Evolutionary conservation across 1,140 invertebrate species (phyloP).

Genomic region (Capitella teleta): DNA sequence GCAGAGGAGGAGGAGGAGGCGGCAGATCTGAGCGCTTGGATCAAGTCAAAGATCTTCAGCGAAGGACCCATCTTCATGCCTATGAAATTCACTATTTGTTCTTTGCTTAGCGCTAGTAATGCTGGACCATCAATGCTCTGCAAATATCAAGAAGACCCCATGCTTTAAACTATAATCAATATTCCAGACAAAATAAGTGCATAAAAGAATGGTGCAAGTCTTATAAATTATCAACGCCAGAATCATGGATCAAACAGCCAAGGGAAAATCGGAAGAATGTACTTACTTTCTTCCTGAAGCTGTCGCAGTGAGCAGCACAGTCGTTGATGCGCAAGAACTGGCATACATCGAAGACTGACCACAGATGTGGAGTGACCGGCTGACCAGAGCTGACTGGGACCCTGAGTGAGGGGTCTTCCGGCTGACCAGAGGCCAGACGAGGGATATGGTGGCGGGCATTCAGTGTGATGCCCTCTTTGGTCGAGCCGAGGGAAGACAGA

Average conservation of each 20-base stretch:
- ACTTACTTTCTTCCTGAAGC: constrained; percentile 61
- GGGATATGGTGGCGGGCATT: constrained; percentile 11
- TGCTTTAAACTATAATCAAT: too few species aligned
- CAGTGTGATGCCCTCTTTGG: too few species aligned
- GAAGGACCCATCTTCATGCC: constrained; percentile 89
- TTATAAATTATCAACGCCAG: too few species aligned
- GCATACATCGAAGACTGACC: constrained; percentile 72
- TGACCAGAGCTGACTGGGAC: constrained; percentile 10
- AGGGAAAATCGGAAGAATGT: too few species aligned
- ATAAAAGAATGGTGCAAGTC: too few species aligned
- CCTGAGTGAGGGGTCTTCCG: constrained; percentile 5
- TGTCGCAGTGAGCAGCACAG: constrained; percentile 75
- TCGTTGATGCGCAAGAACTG: constrained; percentile 80
- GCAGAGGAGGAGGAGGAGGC: too few species aligned
- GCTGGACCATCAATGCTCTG: constrained; percentile 67
- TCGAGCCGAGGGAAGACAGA: too few species aligned
- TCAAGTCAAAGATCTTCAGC: constrained; percentile 81
- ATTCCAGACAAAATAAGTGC: too few species aligned
- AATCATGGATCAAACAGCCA: too few species aligned
- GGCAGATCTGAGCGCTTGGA: constrained; percentile 46
- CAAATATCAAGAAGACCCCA: constrained; percentile 27
- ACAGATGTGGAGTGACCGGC: constrained; percentile 49
- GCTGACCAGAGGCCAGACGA: constrained; percentile 3
- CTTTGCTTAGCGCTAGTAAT: constrained; percentile 69
- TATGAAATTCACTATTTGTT: constrained; percentile 76